Evolutionary conservation across 2,113 vertebrate genomes (phyloP).

Genomic region (Origma solitaria): DNA sequence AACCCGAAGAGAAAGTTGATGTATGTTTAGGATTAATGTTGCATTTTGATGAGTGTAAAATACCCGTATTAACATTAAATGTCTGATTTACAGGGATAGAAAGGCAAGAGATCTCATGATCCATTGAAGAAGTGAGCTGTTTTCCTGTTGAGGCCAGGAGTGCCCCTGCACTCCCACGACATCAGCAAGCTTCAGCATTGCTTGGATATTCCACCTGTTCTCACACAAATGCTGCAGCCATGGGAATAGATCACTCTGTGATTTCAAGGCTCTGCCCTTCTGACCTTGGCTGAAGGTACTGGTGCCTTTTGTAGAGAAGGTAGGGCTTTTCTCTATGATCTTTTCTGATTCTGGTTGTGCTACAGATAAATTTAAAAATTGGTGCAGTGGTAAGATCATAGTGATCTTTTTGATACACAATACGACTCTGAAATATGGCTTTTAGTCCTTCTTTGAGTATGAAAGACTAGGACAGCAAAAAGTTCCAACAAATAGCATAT

Average conservation of each 20-base stretch:
- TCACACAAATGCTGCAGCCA: neutral
- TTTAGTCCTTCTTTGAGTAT: neutral
- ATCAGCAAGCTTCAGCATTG: neutral
- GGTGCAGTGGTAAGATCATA: neutral
- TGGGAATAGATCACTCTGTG: neutral
- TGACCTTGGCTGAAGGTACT: neutral
- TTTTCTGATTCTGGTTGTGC: neutral
- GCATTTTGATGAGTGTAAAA: neutral
- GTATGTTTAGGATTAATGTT: neutral
- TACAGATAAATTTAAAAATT: neutral
- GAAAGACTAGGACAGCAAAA: neutral
- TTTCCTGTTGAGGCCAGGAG: neutral
- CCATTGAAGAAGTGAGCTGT: neutral
- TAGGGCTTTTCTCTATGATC: neutral
- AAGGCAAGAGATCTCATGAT: neutral
- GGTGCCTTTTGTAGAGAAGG: neutral
- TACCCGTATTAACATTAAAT: neutral
- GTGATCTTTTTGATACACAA: neutral
- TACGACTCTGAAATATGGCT: neutral
- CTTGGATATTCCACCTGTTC: neutral
- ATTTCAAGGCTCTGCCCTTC: neutral
- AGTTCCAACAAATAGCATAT: neutral
- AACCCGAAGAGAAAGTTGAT: neutral
- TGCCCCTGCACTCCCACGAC: accelerated
- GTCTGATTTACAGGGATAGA: neutral